Conservation (phyloP, 2,797 vertebrate genomes). For the Semotilus atromaculatus region DNA sequence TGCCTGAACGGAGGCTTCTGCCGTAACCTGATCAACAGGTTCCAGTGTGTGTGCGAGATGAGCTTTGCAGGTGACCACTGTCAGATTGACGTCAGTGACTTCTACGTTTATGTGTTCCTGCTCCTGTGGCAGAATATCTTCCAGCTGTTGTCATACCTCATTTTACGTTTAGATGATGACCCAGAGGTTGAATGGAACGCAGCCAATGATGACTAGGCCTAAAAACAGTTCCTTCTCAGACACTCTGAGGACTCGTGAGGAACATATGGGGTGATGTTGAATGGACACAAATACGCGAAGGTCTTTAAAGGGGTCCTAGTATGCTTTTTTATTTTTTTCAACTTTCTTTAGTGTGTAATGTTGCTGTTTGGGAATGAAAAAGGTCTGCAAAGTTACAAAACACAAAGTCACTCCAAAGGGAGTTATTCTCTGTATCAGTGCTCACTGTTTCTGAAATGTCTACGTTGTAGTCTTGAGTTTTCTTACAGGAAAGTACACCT, state of each 20-base stretch:
- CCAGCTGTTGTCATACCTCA: slow-evolving; percentile 89
- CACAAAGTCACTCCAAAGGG: background rate
- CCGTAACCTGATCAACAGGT: slow-evolving; percentile 82
- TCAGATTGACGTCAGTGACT: slow-evolving; percentile 89
- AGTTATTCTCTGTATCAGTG: background rate
- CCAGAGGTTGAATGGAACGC: slow-evolving; percentile 89
- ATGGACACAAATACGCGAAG: background rate
- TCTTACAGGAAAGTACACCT: background rate
- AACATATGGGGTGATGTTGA: background rate
- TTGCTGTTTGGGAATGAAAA: background rate
- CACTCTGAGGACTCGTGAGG: background rate
- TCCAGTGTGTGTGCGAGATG: slow-evolving; percentile 86
- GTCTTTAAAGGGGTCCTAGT: background rate
- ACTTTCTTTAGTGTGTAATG: background rate
- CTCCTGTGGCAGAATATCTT: slow-evolving; percentile 93
- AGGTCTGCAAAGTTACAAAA: background rate
- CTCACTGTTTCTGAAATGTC: background rate
- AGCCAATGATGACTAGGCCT: slow-evolving; percentile 68
- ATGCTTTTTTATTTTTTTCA: background rate
- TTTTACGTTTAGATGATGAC: slow-evolving; percentile 87
- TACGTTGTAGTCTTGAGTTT: background rate
- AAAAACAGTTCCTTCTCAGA: background rate
- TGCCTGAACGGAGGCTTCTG: slow-evolving; percentile 89
- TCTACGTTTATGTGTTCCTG: slow-evolving; percentile 89
- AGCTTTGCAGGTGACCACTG: slow-evolving; percentile 85